These are phyloP conservation scores for Brachystomella parvula DNA, from an alignment of 1,140 invertebrate genomes.

Conservation along the genomic window DNA sequence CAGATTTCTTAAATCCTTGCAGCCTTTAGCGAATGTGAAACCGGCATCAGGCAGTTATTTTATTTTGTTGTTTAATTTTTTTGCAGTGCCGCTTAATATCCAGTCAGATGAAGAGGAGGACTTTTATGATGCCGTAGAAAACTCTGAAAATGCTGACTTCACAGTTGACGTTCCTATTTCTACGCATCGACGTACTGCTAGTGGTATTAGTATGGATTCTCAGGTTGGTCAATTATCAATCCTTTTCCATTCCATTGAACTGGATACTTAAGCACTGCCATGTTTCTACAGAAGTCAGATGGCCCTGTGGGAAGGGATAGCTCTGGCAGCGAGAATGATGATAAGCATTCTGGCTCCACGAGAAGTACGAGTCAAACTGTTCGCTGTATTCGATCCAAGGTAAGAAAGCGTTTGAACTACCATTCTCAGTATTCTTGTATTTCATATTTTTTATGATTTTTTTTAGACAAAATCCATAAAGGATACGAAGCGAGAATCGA, in stretches of 20 bases:
- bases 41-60: neutral
- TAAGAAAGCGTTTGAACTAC: constrained; percentile 1
- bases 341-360: constrained; percentile 20
- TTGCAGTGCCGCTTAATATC: constrained; percentile 43
- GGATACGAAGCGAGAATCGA: neutral
- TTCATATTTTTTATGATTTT: neutral
- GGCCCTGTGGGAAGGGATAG: constrained; percentile 25
- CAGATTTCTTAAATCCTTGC: too few relatives aligned
- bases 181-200: constrained; percentile 40
- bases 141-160: constrained; percentile 39
- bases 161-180: constrained; percentile 36
- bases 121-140: constrained; percentile 84
- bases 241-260: neutral
- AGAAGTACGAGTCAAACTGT: constrained; percentile 34
- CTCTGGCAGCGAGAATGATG: constrained; percentile 41
- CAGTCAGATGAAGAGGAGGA: constrained; percentile 77
- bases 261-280: neutral
- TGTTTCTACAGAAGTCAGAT: constrained; percentile 32
- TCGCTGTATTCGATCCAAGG: constrained; percentile 34
- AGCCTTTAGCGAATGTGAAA: too few relatives aligned
- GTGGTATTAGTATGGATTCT: constrained; percentile 40
- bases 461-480: constrained; percentile 17
- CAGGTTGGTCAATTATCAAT: constrained; percentile 37
- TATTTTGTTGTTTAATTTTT: neutral
- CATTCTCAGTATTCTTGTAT: constrained; percentile 1